These are phyloP conservation scores for Rhinatrema bivittatum DNA, from an alignment of 2,797 vertebrate genomes.

Conservation along the genomic window DNA sequence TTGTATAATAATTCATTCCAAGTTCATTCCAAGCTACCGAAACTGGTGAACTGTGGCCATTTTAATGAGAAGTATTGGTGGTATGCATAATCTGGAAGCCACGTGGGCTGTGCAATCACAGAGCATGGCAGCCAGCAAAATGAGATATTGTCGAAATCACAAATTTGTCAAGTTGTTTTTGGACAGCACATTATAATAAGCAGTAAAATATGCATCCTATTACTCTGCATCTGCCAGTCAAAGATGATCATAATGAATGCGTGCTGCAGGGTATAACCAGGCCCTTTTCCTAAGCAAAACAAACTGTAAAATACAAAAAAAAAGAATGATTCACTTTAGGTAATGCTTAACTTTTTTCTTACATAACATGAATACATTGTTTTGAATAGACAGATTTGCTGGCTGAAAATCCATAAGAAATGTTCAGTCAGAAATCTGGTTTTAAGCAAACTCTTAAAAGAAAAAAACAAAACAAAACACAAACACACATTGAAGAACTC, in stretches of 20 bases:
- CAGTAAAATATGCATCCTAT: constrained; percentile 64
- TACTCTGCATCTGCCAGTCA: constrained; percentile 65
- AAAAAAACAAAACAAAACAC: background rate
- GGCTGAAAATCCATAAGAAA: constrained; percentile 30
- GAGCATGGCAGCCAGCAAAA: constrained; percentile 79
- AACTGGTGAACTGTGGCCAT: constrained; percentile 81
- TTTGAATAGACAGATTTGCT: constrained; percentile 41
- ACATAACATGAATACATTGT: constrained; percentile 27
- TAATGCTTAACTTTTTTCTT: constrained; percentile 14
- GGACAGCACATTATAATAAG: constrained; percentile 70
- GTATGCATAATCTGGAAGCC: constrained; percentile 71
- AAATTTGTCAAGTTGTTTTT: constrained; percentile 72
- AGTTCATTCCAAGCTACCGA: constrained; percentile 73
- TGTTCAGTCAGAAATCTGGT: constrained; percentile 19
- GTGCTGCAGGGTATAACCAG: constrained; percentile 58
- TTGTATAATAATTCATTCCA: constrained; percentile 84
- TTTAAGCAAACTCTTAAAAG: constrained; percentile 25
- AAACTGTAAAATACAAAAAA: constrained; percentile 53
- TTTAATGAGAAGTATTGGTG: constrained; percentile 86
- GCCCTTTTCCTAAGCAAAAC: constrained; percentile 55
- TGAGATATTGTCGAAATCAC: constrained; percentile 72
- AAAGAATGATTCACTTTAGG: constrained; percentile 49
- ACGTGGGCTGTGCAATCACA: constrained; percentile 77
- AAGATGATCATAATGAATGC: constrained; percentile 64
- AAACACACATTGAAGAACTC: constrained; percentile 8